phyloP scores from a whole-genome alignment of 2,113 vertebrate genomes.

The Ascaphus truei region DNA sequence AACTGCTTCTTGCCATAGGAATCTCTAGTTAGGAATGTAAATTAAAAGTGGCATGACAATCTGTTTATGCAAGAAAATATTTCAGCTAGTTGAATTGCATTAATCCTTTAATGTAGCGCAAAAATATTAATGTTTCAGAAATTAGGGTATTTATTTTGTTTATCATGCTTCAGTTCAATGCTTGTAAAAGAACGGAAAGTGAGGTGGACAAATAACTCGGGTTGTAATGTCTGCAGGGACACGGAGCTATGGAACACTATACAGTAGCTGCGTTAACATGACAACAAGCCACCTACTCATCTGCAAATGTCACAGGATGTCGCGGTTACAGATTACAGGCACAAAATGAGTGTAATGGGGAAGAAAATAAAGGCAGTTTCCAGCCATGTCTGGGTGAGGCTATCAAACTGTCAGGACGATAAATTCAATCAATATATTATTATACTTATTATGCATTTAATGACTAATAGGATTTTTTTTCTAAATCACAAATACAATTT shows the following conservation, averaged over 20 bases:
- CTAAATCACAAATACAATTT: too few species aligned
- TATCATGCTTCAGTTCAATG: not conserved
- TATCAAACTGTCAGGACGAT: not conserved
- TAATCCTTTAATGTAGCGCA: too few species aligned
- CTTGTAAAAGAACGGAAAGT: not conserved
- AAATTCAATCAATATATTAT: too few species aligned
- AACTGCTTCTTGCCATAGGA: too few species aligned
- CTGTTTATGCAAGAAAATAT: too few species aligned
- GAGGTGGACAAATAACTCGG: not conserved
- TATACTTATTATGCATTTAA: too few species aligned
- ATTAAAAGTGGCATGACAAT: too few species aligned
- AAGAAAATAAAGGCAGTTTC: not conserved
- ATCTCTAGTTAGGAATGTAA: too few species aligned
- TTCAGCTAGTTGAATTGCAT: too few species aligned
- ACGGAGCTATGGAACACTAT: not conserved
- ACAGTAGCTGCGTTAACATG: not conserved
- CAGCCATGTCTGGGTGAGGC: not conserved
- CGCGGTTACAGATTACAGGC: not conserved
- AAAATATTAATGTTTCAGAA: too few species aligned
- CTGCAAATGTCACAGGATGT: not conserved
- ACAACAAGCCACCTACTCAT: not conserved
- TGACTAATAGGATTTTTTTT: too few species aligned
- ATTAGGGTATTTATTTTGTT: too few species aligned
- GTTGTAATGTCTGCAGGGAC: not conserved
- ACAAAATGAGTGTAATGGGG: not conserved